Evolutionary conservation across 2,113 vertebrate genomes (phyloP), one percentile per base, ranked within the genome.

Genomic region (Notiomystis cincta): DNA sequence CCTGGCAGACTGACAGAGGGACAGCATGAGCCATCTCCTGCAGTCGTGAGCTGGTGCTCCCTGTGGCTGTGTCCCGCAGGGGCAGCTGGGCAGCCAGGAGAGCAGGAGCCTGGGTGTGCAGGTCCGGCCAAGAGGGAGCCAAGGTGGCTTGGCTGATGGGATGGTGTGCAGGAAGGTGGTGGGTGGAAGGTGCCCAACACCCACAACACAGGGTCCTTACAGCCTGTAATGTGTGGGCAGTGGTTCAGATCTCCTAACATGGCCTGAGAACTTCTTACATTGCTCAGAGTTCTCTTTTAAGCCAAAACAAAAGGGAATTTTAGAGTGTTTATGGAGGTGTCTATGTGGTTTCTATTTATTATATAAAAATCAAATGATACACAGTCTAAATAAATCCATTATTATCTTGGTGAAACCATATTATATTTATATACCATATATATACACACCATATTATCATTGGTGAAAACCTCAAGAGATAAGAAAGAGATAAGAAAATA

Each of bases 51-150:
- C 37, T 70, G 19, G 10, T 57, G 57, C 5, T 72, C 12, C 16
- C 15, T 31, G 7, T 0, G 0, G 31, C 25, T 42, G 38, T 11
- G 1, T 18, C 13, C 42, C 24, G 31, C 17, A n/a, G 44, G 21
- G 23, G 30, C 69, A 71, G 40, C 11, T 0, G 3, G 48, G 7
- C 17, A 51, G 35, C 10, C 4, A 0, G 10, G 23, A 33, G 6
- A 75, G 25, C n/a, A 11, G 28, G 9, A n/a, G 10, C 47, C 48
- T 60, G 14, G 47, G 38, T 21, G 25, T 31, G 38, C 8, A 1
- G n/a, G 27, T 38, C 37, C 1, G 2, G 38, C 17, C 33, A 22
- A 42, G 35, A 51, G 20, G 28, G 40, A 80, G 33, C 13, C 0
- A 2, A 57, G 17, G 57, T 27, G 30, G 17, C 27, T 53, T 61